Percentiles rank a stretch among this genome's conserved stretches.
Conservation (phyloP, 2,113 vertebrate genomes). For the rabbit (Oryctolagus cuniculus) region mOryCun1.1 NC_091449.1:48091501-48092000, state of each 20-base stretch:
- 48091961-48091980: background rate
- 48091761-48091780: background rate
- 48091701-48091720: background rate
- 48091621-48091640: background rate
- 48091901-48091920: background rate
- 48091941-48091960: background rate
- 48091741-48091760: constrained; percentile 22
- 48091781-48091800: constrained; percentile 69
- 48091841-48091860: constrained; percentile 42
- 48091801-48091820: constrained; percentile 1
- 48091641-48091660: background rate
- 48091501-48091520: constrained; percentile 40
- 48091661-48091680: constrained; percentile 11
- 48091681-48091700: constrained; percentile 20
- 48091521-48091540: background rate
- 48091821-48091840: background rate
- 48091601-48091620: background rate
- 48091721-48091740: constrained; percentile 54
- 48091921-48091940: constrained; percentile 13
- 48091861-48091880: constrained; percentile 55
- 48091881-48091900: constrained; percentile 41
- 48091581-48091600: background rate
- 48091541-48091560: background rate
- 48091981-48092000: background rate
- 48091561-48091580: background rate